Percentiles rank a stretch among this genome's conserved stretches.
phyloP scores from a whole-genome alignment of 1,140 invertebrate species.

The Euglossa dilemma region DNA sequence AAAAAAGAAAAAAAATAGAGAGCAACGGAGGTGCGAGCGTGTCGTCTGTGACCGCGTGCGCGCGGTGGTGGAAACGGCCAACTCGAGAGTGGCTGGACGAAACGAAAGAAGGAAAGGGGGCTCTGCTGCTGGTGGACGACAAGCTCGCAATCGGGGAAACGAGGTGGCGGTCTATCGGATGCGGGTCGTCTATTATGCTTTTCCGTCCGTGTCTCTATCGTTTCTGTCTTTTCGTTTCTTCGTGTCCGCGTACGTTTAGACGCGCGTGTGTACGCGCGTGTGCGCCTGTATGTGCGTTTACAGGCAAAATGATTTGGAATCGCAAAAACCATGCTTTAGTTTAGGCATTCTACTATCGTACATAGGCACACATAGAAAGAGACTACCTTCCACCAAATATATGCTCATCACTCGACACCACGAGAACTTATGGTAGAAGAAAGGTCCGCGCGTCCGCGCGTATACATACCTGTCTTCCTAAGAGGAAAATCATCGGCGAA shows the following conservation, averaged over 20 bases:
- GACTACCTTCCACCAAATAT: conserved; percentile 56
- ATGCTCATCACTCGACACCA: conserved; percentile 51
- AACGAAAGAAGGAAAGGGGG: no score
- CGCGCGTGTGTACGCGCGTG: not conserved
- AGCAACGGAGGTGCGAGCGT: no score
- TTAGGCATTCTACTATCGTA: conserved; percentile 77
- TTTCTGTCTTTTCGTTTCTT: not conserved
- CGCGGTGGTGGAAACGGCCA: no score
- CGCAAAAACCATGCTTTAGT: conserved; percentile 80
- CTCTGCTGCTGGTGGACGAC: no score
- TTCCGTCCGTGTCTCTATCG: not conserved
- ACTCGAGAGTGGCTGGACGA: no score
- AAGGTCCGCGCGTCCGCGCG: not conserved
- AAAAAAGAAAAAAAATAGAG: no score
- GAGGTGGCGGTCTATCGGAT: not conserved
- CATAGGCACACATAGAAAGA: conserved; percentile 59
- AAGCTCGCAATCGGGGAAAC: not conserved
- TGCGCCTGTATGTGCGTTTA: not conserved
- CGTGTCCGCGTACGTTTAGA: not conserved
- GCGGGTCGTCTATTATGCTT: not conserved
- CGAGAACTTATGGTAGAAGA: conserved; percentile 12
- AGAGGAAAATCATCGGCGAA: conserved; percentile 92
- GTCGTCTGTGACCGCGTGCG: no score
- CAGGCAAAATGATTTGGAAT: conserved; percentile 36
- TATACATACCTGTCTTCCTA: conserved; percentile 93